A percentile compares a stretch with the other conserved stretches of the same genome.
These are phyloP conservation scores for Cephus cinctus DNA, from an alignment of 1,140 invertebrate species.

Conservation along the genomic window DNA sequence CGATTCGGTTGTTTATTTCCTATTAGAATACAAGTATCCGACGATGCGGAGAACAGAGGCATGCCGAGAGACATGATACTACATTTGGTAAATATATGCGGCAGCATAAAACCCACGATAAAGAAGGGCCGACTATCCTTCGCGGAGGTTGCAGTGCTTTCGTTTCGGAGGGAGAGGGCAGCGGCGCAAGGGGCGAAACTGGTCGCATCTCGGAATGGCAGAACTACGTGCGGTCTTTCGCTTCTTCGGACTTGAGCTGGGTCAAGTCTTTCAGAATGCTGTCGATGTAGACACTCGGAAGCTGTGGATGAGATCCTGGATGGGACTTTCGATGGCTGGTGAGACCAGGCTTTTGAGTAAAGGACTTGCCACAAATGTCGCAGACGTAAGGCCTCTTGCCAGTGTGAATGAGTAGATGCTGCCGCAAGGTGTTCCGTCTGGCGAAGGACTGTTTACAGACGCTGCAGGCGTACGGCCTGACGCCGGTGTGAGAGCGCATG, in stretches of 20 bases:
- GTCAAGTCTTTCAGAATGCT: not conserved
- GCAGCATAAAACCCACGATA: too few relatives aligned
- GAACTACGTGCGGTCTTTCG: too few relatives aligned
- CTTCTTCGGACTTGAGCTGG: not conserved
- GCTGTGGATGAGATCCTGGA: not conserved
- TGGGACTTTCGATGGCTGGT: constrained; percentile 12
- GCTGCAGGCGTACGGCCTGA: constrained; percentile 48
- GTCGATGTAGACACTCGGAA: not conserved
- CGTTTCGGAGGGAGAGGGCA: too few relatives aligned
- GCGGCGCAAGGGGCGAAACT: too few relatives aligned
- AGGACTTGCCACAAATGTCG: constrained; percentile 45
- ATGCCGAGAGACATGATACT: too few relatives aligned
- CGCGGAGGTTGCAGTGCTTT: too few relatives aligned
- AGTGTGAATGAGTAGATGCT: constrained; percentile 30
- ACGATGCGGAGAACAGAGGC: too few relatives aligned
- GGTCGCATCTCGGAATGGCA: too few relatives aligned
- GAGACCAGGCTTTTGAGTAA: constrained; percentile 37
- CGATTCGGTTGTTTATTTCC: too few relatives aligned
- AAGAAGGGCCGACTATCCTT: too few relatives aligned
- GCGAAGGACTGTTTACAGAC: constrained; percentile 37
- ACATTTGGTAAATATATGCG: too few relatives aligned
- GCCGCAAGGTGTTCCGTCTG: not conserved
- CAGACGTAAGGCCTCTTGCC: constrained; percentile 49
- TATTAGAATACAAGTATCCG: too few relatives aligned
- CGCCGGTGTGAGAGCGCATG: constrained; percentile 23